Evolutionary conservation across 2,113 vertebrate species (phyloP), one percentile per base, ranked within the genome.

Genomic region (Lepidothrix coronata): DNA sequence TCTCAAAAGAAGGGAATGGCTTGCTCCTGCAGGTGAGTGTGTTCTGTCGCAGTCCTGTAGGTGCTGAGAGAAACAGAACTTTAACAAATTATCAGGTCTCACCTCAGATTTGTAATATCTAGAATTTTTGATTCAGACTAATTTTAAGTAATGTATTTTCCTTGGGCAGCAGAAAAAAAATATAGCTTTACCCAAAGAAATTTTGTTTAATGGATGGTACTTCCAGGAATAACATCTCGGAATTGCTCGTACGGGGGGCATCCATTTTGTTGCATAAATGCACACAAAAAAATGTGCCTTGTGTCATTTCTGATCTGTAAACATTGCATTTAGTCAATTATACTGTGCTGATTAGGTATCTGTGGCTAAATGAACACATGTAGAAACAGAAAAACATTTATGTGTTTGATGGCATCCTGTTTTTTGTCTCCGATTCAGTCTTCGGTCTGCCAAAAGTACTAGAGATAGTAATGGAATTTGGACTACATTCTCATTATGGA

Each of bases 401-500:
- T 58, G 21, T 48, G 33, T 90, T 71, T 92, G 85, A 86, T 91
- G 57, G 44, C 33, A 73, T 89, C 67, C 75, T 78, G 59, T 0
- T 77, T 95, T 88, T 77, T 88, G 88, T 94, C 88, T 88, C 67
- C 28, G 15, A 88, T 85, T 88, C 72, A 76, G 55, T 70, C 75
- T 79, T 85, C 33, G 17, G 70, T 86, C 61, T 94, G 95, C 88
- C 92, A 94, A 93, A 95, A 81, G 59, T 93, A 41, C 41, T 65
- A 61, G 35, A 92, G 85, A 96, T 92, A 96, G 9, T 41, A 86
- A 48, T 52, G 85, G 92, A 90, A 96, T 95, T 88, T 95, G 72
- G 68, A 78, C 33, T 62, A 24, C 51, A 24, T 94, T 85, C 55
- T 91, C 74, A 70, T 74, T 94, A 52, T 55, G 93, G 25, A 20